A percentile compares a stretch with the other conserved stretches of the same genome.
Conservation (phyloP, 2,797 vertebrate genomes). For the Cyclopterus lumpus region DNA sequence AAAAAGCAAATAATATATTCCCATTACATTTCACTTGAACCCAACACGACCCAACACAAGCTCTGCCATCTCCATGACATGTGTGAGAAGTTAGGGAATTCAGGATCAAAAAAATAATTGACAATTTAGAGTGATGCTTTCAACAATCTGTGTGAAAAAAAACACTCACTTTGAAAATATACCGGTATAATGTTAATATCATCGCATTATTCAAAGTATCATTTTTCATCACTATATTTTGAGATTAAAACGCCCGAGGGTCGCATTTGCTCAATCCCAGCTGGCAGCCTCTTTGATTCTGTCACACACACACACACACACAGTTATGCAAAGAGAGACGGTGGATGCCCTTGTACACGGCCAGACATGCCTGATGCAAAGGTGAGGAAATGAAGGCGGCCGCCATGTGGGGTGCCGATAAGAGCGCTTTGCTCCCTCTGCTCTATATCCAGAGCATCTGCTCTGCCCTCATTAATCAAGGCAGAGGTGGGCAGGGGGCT, state of each 20-base stretch:
- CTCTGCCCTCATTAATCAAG: constrained; percentile 77
- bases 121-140: background rate
- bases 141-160: background rate
- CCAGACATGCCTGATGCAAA: constrained; percentile 64
- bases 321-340: background rate
- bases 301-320: background rate
- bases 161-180: background rate
- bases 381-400: constrained; percentile 62
- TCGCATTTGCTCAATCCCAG: background rate
- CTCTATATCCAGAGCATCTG: constrained; percentile 71
- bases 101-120: background rate
- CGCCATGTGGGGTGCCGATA: constrained; percentile 41
- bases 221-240: constrained; percentile 5
- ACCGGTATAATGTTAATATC: background rate
- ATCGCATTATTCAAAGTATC: background rate
- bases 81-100: background rate
- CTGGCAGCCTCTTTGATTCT: constrained; percentile 1
- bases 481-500: constrained; percentile 63
- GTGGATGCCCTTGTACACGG: constrained; percentile 8
- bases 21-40: background rate
- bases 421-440: constrained; percentile 47
- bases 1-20: constrained; percentile 15
- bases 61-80: background rate
- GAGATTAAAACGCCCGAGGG: background rate
- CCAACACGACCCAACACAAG: too few relatives aligned